Evolutionary conservation across 2,888 invertebrate genomes (phyloP).

Genomic region (Phragmatobia fuliginosa): DNA sequence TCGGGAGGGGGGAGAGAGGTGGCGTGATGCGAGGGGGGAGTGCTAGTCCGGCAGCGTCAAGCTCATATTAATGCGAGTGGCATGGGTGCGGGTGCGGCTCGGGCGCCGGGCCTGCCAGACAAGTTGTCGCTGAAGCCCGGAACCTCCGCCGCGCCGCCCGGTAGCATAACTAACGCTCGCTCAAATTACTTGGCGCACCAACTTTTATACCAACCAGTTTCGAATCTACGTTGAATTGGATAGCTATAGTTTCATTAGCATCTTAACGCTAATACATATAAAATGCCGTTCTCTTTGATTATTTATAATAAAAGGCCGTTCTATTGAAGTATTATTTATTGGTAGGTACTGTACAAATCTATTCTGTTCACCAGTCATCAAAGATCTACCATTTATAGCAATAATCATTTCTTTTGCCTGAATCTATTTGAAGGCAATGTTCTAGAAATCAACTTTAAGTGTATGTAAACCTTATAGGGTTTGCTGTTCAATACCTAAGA

Average conservation of each 20-base stretch:
- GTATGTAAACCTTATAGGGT: too few relatives aligned
- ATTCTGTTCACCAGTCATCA: background rate
- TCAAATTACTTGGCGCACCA: conserved; percentile 72
- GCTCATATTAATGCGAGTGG: conserved; percentile 67
- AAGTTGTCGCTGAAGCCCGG: conserved; percentile 81
- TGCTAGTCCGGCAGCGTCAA: conserved; percentile 57
- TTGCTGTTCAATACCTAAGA: background rate
- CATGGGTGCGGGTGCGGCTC: conserved; percentile 47
- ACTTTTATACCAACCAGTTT: conserved; percentile 66
- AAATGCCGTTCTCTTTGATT: background rate
- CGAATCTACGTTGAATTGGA: conserved; percentile 55
- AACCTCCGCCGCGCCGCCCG: conserved; percentile 54
- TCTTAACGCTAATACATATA: conserved; percentile 2
- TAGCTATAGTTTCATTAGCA: conserved; percentile 47
- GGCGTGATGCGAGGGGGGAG: conserved; percentile 45
- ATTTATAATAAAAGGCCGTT: background rate
- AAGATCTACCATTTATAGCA: background rate
- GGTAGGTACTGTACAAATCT: too few relatives aligned
- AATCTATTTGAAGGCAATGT: background rate
- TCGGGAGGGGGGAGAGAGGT: conserved; percentile 45
- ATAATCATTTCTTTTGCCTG: background rate
- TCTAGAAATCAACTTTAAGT: background rate
- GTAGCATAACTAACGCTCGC: conserved; percentile 51
- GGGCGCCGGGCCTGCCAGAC: conserved; percentile 78
- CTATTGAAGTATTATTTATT: background rate